phyloP scores from a whole-genome alignment of 2,113 vertebrate species.

The Ailuropoda melanoleuca region DNA sequence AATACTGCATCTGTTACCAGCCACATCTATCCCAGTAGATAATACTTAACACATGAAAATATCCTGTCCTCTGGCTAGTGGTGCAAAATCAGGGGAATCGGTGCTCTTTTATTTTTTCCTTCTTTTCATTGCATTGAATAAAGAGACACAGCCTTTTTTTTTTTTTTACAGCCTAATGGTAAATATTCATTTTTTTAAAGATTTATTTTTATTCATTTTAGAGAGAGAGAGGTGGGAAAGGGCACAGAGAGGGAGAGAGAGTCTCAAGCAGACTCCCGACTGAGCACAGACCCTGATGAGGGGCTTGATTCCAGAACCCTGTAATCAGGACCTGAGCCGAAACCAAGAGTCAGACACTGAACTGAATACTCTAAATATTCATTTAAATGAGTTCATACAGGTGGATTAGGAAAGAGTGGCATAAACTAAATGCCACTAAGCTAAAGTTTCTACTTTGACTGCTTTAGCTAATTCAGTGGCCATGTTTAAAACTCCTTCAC shows the following conservation, averaged over 20 bases:
- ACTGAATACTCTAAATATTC: background rate
- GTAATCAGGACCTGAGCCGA: background rate
- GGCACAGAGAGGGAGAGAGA: background rate
- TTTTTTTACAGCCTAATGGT: background rate
- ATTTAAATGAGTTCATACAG: background rate
- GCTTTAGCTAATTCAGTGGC: background rate
- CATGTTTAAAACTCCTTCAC: background rate
- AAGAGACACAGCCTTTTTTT: background rate
- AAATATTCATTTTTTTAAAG: background rate
- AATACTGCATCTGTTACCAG: background rate
- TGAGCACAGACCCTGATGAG: background rate
- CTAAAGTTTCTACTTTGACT: background rate
- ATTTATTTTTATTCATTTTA: background rate
- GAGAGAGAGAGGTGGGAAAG: background rate
- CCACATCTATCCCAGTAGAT: background rate
- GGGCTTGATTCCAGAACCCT: background rate
- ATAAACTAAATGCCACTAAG: background rate
- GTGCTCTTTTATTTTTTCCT: background rate
- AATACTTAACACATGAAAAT: background rate
- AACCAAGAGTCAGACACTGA: background rate
- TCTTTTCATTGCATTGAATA: background rate
- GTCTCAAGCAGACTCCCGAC: background rate
- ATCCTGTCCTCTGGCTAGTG: background rate
- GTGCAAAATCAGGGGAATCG: background rate
- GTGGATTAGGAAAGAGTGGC: background rate